Conservation (phyloP, 2,888 invertebrate species). For the Cremastinae sp. region DNA sequence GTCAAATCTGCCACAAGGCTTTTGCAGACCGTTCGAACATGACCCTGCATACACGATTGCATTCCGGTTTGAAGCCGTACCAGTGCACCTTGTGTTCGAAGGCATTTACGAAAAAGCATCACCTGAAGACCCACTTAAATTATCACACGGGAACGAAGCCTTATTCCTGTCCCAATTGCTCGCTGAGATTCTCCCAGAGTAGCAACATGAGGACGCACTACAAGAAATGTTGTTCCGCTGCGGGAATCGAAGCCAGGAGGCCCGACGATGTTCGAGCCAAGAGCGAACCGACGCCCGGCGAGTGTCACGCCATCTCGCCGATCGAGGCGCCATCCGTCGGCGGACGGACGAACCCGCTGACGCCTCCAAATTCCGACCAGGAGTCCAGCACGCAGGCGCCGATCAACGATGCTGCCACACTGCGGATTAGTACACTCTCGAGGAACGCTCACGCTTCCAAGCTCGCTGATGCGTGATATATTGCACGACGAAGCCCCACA, state of each 20-base stretch:
- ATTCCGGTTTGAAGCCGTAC: slow-evolving; percentile 91
- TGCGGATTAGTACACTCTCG: not conserved
- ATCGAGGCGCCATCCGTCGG: slow-evolving; percentile 24
- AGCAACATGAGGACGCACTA: slow-evolving; percentile 93
- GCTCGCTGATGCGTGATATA: slow-evolving; percentile 18
- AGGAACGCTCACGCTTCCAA: not conserved
- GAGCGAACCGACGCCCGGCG: slow-evolving; percentile 37
- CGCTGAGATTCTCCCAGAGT: slow-evolving; percentile 90
- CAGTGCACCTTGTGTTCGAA: slow-evolving; percentile 86
- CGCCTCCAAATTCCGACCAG: slow-evolving; percentile 75
- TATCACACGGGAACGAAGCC: slow-evolving; percentile 93
- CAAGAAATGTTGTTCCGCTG: slow-evolving; percentile 85
- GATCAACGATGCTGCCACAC: slow-evolving; percentile 19
- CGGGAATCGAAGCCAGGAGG: slow-evolving; percentile 8
- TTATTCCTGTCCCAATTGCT: slow-evolving; percentile 88
- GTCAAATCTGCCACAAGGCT: slow-evolving; percentile 90
- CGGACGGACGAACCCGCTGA: slow-evolving; percentile 65
- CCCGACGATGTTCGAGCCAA: not conserved
- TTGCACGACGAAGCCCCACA: slow-evolving; percentile 28
- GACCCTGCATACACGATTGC: slow-evolving; percentile 90
- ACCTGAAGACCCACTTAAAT: slow-evolving; percentile 91
- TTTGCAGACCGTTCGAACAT: slow-evolving; percentile 93
- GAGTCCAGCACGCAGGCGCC: slow-evolving; percentile 71
- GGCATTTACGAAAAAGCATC: slow-evolving; percentile 93
- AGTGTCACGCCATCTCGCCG: slow-evolving; percentile 34